Base-by-base conservation (phyloP, 2,888 invertebrate genomes). In the Beris chalybata region DNA sequence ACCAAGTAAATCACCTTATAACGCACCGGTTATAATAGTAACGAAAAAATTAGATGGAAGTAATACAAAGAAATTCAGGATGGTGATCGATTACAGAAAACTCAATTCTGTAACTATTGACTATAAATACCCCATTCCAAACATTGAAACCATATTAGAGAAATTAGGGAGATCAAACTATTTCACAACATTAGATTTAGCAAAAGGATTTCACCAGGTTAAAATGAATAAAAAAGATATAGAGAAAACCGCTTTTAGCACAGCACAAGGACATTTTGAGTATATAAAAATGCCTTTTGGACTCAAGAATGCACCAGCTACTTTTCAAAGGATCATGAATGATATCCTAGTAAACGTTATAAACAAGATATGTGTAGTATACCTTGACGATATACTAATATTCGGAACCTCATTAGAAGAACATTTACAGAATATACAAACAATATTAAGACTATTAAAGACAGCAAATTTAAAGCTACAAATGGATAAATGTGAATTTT, bases 301-400 rank as follows among this genome's bases (percentile, higher is more conserved):
- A 22, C 22, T 22, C 22, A 22, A 22, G 22, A 22, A 22, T 22
- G 22, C 22, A 22, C 22, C 22, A 22, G 22, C 22, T 22, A 22
- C 22, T 5, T 70, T 72, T n/a, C 70, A 69, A 50, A 32, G 69
- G 31, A 64, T 74, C 15, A 76, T 76, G 1, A 74, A 76, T 30
- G 6, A 30, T 13, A 15, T 59, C 7, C 12, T 38, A 13, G 31
- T 48, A 47, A 30, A 58, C n/a, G 22, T 30, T 13, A 58, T 58
- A 6, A 47, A 58, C 13, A 58, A 58, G 31, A 30, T 58, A 12
- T 58, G 58, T 47, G 52, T 52, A 48, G n/a, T 48, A 22, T 22
- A 22, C 22, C 22, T 22, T 22, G 22, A 22, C 22, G 22, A 22
- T 22, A 22, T 22, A 22, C 22, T 22, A 22, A 22, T 22, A 22